Percentiles rank a stretch among this genome's conserved stretches.
Conservation (phyloP, 2,113 vertebrate species). For the Tinamus guttatus region DNA sequence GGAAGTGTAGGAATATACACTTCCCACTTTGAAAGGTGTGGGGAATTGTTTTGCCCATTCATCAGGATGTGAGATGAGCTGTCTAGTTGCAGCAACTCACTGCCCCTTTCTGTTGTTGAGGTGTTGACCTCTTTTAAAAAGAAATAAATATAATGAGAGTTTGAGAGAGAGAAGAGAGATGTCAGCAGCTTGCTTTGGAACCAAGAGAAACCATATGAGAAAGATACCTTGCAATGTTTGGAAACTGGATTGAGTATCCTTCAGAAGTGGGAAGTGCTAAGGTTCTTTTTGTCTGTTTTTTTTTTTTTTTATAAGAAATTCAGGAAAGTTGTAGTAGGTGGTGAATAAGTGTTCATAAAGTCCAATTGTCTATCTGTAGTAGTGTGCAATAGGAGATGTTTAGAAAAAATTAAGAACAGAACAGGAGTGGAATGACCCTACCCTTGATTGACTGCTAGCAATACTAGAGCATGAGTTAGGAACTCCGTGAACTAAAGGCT, state of each 20-base stretch:
- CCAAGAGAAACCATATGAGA: neutral
- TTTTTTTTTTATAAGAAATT: neutral
- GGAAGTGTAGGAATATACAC: neutral
- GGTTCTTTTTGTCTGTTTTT: no score
- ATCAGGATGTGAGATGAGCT: neutral
- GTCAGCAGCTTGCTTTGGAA: neutral
- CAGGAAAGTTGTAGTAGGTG: neutral
- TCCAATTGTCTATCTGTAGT: neutral
- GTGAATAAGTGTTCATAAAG: neutral
- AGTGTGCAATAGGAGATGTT: neutral
- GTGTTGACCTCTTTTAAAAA: neutral
- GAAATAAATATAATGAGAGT: no score
- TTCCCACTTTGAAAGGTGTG: neutral
- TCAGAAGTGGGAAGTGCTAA: neutral
- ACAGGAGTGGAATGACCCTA: neutral
- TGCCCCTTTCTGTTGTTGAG: neutral
- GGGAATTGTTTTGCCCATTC: neutral
- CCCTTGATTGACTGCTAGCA: no score
- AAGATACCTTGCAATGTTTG: neutral
- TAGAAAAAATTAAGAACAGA: neutral
- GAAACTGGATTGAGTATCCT: neutral
- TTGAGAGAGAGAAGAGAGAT: neutral
- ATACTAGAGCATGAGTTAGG: neutral
- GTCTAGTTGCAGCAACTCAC: neutral
- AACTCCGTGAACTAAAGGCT: neutral